Percentiles rank a stretch among this genome's conserved stretches.
phyloP scores from a whole-genome alignment of 2,113 vertebrate species.

The Verasper variegatus region DNA sequence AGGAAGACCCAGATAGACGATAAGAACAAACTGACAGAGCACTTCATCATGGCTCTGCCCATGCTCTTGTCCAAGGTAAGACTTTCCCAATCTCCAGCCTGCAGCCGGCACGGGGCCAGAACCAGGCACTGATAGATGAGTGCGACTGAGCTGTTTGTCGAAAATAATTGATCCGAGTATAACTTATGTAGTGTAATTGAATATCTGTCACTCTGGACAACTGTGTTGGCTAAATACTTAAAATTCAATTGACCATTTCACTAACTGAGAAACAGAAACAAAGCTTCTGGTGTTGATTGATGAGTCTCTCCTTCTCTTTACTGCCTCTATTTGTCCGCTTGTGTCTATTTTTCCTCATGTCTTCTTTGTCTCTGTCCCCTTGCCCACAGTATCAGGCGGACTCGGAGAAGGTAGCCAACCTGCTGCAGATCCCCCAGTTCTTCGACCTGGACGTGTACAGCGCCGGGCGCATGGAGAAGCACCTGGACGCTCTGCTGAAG shows the following conservation, averaged over 20 bases:
- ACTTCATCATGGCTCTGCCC: constrained; percentile 98
- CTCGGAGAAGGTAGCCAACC: constrained; percentile 97
- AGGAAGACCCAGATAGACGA: constrained; percentile 99
- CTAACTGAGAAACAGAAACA: neutral
- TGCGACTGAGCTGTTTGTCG: constrained; percentile 38
- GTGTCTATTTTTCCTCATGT: neutral
- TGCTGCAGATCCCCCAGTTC: constrained; percentile 96
- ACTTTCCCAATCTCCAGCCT: neutral
- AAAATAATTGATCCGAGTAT: constrained; percentile 21
- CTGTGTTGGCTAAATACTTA: constrained; percentile 5
- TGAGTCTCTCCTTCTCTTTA: neutral
- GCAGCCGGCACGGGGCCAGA: constrained; percentile 7
- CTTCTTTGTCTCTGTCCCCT: neutral
- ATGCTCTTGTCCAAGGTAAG: constrained; percentile 97
- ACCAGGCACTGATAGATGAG: constrained; percentile 25
- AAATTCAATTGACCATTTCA: constrained; percentile 18
- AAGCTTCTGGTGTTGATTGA: neutral
- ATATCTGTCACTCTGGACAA: constrained; percentile 2
- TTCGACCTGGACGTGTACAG: constrained; percentile 99
- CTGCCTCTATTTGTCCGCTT: neutral
- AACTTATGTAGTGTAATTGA: constrained; percentile 31
- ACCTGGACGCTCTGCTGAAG: constrained; percentile 96
- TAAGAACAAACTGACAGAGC: constrained; percentile 97
- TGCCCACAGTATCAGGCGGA: constrained; percentile 92
- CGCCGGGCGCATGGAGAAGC: constrained; percentile 99